Evolutionary conservation across 2,113 vertebrate species (phyloP).

Genomic region (Apus apus): DNA sequence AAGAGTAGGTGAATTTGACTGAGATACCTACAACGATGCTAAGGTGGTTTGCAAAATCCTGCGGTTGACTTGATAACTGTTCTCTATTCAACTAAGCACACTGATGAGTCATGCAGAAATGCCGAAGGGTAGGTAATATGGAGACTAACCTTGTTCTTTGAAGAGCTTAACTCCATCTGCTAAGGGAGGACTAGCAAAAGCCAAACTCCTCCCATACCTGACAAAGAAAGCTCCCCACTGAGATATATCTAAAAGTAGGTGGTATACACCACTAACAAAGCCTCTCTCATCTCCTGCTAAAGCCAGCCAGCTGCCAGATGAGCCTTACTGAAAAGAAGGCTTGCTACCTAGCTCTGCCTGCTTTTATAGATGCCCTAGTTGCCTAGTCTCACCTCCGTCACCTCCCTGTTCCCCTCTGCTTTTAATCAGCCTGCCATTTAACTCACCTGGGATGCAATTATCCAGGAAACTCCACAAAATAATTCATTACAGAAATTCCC

Average conservation of each 20-base stretch:
- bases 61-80: conserved; percentile 50
- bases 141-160: conserved; percentile 47
- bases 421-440: conserved; percentile 31
- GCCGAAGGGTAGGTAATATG: conserved; percentile 34
- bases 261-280: conserved; percentile 48
- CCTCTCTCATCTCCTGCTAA: conserved; percentile 39
- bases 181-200: background rate
- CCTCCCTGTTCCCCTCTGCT: background rate
- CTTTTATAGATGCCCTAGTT: conserved; percentile 10
- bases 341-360: background rate
- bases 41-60: conserved; percentile 42
- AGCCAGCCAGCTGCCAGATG: background rate
- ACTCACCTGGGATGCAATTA: conserved; percentile 5
- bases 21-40: conserved; percentile 54
- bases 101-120: conserved; percentile 6
- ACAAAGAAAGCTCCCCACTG: conserved; percentile 8
- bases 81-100: conserved; percentile 33
- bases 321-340: background rate
- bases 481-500: background rate
- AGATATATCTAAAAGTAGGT: conserved; percentile 45
- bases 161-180: conserved; percentile 44
- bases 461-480: conserved; percentile 15
- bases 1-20: conserved; percentile 8
- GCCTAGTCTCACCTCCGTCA: background rate
- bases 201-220: conserved; percentile 46